A percentile compares a stretch with the other conserved stretches of the same genome.
Conservation (phyloP, 2,888 invertebrate genomes). For the Pogonocherus hispidulus region DNA sequence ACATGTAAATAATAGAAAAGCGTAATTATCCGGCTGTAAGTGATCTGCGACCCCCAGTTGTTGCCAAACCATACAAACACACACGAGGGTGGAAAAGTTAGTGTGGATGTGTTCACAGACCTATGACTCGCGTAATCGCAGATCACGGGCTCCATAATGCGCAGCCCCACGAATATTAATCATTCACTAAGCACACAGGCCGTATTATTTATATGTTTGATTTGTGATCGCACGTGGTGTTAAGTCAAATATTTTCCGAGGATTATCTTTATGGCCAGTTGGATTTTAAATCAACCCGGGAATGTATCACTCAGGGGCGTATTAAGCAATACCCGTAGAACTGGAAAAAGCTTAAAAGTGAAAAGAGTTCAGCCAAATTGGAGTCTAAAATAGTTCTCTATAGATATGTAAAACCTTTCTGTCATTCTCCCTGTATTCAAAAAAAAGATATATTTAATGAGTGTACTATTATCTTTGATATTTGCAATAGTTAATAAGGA, state of each 20-base stretch:
- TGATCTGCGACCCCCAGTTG: conserved; percentile 59
- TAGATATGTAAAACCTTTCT: too few species aligned
- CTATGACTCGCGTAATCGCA: conserved; percentile 64
- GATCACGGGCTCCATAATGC: conserved; percentile 55
- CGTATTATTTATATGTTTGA: conserved; percentile 60
- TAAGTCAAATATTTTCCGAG: conserved; percentile 56
- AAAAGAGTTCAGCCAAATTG: too few species aligned
- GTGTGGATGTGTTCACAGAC: conserved; percentile 57
- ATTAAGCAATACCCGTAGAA: too few species aligned
- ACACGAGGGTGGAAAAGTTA: conserved; percentile 50
- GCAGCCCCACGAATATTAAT: conserved; percentile 58
- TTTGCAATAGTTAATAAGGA: too few species aligned
- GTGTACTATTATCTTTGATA: too few species aligned
- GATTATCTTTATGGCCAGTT: conserved; percentile 50
- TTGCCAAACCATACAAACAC: conserved; percentile 59
- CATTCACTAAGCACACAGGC: conserved; percentile 58
- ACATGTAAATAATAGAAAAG: conserved; percentile 64
- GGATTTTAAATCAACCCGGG: conserved; percentile 28
- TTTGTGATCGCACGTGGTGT: conserved; percentile 56
- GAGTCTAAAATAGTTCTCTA: too few species aligned
- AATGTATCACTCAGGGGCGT: conserved; percentile 16
- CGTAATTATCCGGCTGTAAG: conserved; percentile 64
- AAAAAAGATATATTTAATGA: too few species aligned
- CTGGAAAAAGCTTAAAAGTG: too few species aligned
- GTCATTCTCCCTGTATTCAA: too few species aligned